phyloP scores from a whole-genome alignment of 1,140 invertebrate genomes.

The Drosophila busckii region DNA sequence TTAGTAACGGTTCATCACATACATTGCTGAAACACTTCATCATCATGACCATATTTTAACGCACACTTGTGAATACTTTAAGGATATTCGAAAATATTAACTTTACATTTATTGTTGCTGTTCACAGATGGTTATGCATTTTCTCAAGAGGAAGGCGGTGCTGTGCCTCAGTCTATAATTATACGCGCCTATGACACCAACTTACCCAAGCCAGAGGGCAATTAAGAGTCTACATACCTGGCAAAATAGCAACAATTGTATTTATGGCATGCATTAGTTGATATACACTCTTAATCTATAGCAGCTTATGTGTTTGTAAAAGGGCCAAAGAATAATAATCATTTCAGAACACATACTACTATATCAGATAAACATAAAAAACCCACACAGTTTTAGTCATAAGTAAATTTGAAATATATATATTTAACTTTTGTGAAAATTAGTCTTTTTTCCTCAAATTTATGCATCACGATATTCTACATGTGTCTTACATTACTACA shows the following conservation, averaged over 20 bases:
- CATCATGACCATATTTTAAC: neutral
- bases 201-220: constrained; percentile 87
- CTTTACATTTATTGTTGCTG: neutral
- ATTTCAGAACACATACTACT: constrained; percentile 22
- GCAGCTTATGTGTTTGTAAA: constrained; percentile 27
- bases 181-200: constrained; percentile 96
- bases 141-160: constrained; percentile 98
- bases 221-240: constrained; percentile 39
- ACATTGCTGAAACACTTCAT: constrained; percentile 16
- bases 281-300: constrained; percentile 6
- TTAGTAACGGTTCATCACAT: too few species aligned
- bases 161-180: constrained; percentile 93
- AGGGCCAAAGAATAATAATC: constrained; percentile 33
- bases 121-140: constrained; percentile 96
- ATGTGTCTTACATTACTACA: constrained; percentile 56
- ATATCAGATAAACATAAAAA: neutral
- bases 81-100: neutral
- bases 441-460: constrained; percentile 35
- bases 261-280: constrained; percentile 13
- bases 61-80: neutral
- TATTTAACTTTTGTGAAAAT: constrained; percentile 36
- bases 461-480: constrained; percentile 50
- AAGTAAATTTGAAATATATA: constrained; percentile 32
- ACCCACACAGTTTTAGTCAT: neutral
- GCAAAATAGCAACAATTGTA: constrained; percentile 12